Conservation (phyloP, 2,888 invertebrate genomes). For the Rhyacophila evoluta region DNA sequence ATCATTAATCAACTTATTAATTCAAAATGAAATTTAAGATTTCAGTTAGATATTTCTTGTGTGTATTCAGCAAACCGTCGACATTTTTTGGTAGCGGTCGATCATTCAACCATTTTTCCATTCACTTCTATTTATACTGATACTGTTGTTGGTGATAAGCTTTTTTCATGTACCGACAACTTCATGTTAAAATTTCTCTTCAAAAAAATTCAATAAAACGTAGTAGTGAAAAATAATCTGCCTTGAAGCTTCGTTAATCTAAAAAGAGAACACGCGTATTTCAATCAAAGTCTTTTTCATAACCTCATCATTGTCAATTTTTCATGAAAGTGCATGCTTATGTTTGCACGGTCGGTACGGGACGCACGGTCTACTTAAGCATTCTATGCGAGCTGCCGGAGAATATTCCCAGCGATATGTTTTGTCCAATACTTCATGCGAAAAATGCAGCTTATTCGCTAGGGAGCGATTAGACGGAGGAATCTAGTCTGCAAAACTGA, state of each 20-base stretch:
- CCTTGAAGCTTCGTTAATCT: neutral
- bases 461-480: neutral
- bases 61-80: no score
- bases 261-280: neutral
- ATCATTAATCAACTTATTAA: no score
- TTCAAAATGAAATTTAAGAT: no score
- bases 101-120: no score
- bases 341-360: neutral
- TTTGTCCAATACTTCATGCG: conserved; percentile 12
- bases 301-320: neutral
- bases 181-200: no score
- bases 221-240: no score
- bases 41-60: no score
- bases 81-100: no score
- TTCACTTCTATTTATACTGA: no score
- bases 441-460: neutral
- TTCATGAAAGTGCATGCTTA: neutral
- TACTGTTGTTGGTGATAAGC: no score
- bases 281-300: neutral
- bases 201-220: no score
- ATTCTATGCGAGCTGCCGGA: neutral
- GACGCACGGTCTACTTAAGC: conserved; percentile 3
- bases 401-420: conserved; percentile 1
- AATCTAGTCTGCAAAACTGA: neutral
- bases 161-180: no score